Evolutionary conservation across 2,888 invertebrate species (phyloP).

Genomic region (Agrotis segetum): DNA sequence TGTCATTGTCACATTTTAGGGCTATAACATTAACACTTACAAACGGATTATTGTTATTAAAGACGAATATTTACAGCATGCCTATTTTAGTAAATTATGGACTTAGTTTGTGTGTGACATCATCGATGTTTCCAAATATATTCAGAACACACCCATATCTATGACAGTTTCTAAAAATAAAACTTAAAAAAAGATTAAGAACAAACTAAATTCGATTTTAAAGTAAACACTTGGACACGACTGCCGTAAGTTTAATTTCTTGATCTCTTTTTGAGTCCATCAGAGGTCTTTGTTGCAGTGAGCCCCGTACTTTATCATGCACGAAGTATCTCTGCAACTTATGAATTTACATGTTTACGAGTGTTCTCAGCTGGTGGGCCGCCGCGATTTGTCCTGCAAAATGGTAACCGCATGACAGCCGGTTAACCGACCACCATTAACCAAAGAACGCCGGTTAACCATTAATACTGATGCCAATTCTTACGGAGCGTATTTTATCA

Average conservation of each 20-base stretch:
- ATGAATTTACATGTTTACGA: constrained; percentile 88
- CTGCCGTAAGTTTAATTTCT: constrained; percentile 30
- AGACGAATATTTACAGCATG: constrained; percentile 38
- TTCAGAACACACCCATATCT: constrained; percentile 10
- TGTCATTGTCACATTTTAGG: constrained; percentile 51
- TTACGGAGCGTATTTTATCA: constrained; percentile 77
- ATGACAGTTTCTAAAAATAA: neutral
- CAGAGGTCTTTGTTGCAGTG: constrained; percentile 55
- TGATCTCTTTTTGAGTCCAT: constrained; percentile 50
- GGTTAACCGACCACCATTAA: constrained; percentile 84
- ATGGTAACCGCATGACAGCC: constrained; percentile 83
- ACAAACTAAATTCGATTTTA: neutral
- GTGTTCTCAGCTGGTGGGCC: constrained; percentile 85
- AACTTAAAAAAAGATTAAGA: neutral
- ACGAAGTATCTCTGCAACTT: constrained; percentile 76
- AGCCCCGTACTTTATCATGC: constrained; percentile 73
- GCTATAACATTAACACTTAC: constrained; percentile 43
- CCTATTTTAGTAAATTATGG: constrained; percentile 28
- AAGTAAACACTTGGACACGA: constrained; percentile 21
- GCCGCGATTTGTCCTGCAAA: constrained; percentile 83
- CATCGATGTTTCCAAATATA: constrained; percentile 15
- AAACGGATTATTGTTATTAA: constrained; percentile 49
- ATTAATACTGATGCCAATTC: constrained; percentile 75
- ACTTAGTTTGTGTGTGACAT: constrained; percentile 28
- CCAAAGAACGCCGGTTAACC: constrained; percentile 73